Evolutionary conservation across 1,140 invertebrate species (phyloP), one percentile per base, ranked within the genome.

Genomic region (Tenebrio molitor): DNA sequence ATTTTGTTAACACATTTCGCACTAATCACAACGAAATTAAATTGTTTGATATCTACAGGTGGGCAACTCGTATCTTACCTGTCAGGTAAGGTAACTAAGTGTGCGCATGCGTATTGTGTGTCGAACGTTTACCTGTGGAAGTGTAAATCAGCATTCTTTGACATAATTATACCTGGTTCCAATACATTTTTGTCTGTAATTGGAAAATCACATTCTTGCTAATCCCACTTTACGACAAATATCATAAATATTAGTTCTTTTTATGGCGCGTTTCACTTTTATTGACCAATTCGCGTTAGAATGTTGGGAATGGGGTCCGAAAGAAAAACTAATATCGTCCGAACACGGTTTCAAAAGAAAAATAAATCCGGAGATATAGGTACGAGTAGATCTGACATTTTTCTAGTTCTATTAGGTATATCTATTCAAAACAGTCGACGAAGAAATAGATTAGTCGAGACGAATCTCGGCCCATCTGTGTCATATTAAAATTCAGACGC

Each of bases 41-140:
- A 42, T 33, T 42, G 66, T 64, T 68, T 64, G 68, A 71, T 71
- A 71, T 70, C 36, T 68, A 74, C 69, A 63, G 64, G 69, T 72
- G 73, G 44, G 42, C 44, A 53, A 69, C 66, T 69, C 53, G 50
- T 72, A 70, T 64, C 65, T 71, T 65, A 73, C 66, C 75, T 74
- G 73, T 41, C 74, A 76, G 72, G 72, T 76, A 76, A 72, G 70
- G 44, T 74, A 74, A 72, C 53, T 63, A 73, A 74, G n/a, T 29
- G 63, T 67, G 74, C 41, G 67, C 74, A 76, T 76, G 74, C 74
- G 74, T 74, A 63, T 46, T 73, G 74, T 71, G 70, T 74, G 65
- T 46, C 67, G 44, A 71, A 74, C 74, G 42, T 69, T 74, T 76
- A 76, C 74, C 74, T 76, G 74, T 72, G 58, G 68, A 50, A 44